Conservation (phyloP, 30 jellyfish, hydroid and myxozoan species). For the Sanderia malayensis region DNA sequence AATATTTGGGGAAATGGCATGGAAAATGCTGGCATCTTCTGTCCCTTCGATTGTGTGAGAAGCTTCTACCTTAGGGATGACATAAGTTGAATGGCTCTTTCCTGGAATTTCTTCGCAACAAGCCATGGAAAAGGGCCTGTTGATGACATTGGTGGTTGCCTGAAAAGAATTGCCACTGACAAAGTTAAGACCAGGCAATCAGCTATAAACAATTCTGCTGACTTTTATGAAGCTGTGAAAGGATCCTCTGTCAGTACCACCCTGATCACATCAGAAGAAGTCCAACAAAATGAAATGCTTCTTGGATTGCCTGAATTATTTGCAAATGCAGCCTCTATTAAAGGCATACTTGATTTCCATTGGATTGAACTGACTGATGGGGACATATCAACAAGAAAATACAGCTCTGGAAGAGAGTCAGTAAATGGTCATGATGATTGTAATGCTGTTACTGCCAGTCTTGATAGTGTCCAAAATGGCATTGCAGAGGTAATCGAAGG, state of each 20-base stretch:
- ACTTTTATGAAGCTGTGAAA: constrained; percentile 2
- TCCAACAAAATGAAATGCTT: background rate
- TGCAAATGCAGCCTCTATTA: background rate
- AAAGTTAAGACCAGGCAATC: constrained; percentile 14
- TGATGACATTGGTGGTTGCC: constrained; percentile 4
- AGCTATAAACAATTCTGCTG: constrained; percentile 10
- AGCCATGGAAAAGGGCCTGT: background rate
- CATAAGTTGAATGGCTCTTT: background rate
- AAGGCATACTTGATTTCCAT: background rate
- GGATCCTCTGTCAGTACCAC: background rate
- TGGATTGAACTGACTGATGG: background rate
- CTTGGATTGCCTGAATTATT: background rate
- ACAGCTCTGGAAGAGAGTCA: background rate
- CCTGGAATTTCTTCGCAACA: background rate
- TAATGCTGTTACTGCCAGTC: background rate
- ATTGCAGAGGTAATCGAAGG: background rate
- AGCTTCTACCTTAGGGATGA: background rate
- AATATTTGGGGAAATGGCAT: too few species aligned
- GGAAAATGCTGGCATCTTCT: too few species aligned
- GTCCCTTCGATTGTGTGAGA: background rate
- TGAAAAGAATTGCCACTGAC: constrained; percentile 12
- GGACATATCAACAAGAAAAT: background rate
- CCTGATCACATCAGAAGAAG: background rate
- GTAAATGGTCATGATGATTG: background rate
- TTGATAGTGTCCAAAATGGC: background rate